Percentiles rank a stretch among this genome's conserved stretches.
phyloP scores from a whole-genome alignment of 2,113 vertebrate species.

The Heterochromis multidens region DNA sequence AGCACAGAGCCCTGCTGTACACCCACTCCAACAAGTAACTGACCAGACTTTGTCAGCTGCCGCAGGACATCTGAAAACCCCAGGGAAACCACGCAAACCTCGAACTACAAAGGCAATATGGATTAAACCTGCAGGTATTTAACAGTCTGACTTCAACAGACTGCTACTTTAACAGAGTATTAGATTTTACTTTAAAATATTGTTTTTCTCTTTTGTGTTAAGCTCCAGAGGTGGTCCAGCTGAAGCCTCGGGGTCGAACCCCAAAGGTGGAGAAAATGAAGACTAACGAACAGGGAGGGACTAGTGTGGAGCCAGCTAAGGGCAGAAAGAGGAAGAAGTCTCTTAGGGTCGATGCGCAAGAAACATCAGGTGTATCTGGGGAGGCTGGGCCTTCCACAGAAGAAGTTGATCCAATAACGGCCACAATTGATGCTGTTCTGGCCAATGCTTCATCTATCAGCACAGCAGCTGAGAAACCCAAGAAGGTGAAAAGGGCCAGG shows the following conservation, averaged over 20 bases:
- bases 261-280: constrained; percentile 59
- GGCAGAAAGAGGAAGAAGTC: constrained; percentile 62
- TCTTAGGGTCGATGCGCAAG: constrained; percentile 34
- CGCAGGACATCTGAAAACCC: constrained; percentile 31
- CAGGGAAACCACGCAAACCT: constrained; percentile 65
- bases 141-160: background rate
- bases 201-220: background rate
- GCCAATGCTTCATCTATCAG: constrained; percentile 28
- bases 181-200: background rate
- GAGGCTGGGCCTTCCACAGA: constrained; percentile 23
- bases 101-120: constrained; percentile 53
- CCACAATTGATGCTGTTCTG: constrained; percentile 57
- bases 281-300: constrained; percentile 6
- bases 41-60: constrained; percentile 7
- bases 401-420: constrained; percentile 51
- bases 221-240: constrained; percentile 31
- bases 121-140: constrained; percentile 51
- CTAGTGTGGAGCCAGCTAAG: constrained; percentile 12
- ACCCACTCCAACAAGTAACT: constrained; percentile 48
- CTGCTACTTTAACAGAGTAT: background rate
- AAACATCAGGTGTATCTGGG: background rate
- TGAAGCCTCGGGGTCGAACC: constrained; percentile 50
- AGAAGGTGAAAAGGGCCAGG: constrained; percentile 60
- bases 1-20: constrained; percentile 46
- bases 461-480: constrained; percentile 34